phyloP scores from a whole-genome alignment of 2,797 vertebrate genomes.

The Chiroxiphia lanceolata region DNA sequence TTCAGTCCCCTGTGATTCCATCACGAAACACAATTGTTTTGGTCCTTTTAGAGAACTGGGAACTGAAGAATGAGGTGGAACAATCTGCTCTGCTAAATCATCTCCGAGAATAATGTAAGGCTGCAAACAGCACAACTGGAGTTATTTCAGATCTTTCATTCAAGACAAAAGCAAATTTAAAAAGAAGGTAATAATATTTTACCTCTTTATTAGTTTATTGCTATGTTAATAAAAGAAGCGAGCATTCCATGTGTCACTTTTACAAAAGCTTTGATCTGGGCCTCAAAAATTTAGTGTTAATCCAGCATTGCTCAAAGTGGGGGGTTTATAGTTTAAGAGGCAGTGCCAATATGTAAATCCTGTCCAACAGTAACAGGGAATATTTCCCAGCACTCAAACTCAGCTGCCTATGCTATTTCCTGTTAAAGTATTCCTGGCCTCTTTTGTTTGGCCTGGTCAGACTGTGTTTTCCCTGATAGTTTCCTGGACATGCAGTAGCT shows the following conservation, averaged over 20 bases:
- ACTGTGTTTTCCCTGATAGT: neutral
- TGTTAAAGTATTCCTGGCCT: neutral
- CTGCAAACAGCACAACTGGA: neutral
- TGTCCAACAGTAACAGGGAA: conserved; percentile 5
- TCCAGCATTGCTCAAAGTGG: neutral
- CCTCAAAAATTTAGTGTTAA: neutral
- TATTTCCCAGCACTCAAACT: neutral
- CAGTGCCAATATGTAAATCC: neutral
- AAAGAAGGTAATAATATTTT: neutral
- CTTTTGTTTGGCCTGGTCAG: neutral
- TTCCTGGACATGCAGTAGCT: neutral
- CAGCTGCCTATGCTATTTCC: neutral
- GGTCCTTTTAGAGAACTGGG: neutral
- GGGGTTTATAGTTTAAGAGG: neutral
- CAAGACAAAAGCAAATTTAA: neutral
- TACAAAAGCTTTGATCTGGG: neutral
- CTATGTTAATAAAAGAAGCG: neutral
- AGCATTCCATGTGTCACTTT: neutral
- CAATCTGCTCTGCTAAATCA: neutral
- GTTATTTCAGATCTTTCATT: neutral
- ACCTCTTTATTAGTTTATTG: neutral
- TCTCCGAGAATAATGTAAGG: neutral
- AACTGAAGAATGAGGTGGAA: neutral
- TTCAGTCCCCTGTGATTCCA: neutral
- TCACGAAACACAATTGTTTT: neutral